phyloP scores from a whole-genome alignment of 2,888 invertebrate genomes.

The Abrostola triplasia region DNA sequence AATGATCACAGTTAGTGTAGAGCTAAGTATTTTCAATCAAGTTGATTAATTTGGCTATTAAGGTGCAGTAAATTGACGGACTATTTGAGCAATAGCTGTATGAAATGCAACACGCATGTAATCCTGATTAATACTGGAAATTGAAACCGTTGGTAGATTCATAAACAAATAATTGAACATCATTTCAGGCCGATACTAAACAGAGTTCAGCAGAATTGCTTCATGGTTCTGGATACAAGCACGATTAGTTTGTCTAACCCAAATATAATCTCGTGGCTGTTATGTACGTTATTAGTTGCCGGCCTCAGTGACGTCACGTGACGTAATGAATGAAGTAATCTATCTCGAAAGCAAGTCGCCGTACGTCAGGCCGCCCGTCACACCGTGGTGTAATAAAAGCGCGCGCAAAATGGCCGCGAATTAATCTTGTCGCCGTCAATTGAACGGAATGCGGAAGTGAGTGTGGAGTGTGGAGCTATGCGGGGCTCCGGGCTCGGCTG shows the following conservation, averaged over 20 bases:
- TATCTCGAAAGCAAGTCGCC: conserved; percentile 45
- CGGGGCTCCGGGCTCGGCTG: conserved; percentile 3
- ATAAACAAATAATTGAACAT: background rate
- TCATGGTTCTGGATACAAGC: background rate
- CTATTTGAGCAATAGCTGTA: too few species aligned
- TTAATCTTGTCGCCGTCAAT: conserved; percentile 47
- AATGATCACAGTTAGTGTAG: too few species aligned
- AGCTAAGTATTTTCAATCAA: too few species aligned
- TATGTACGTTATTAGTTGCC: conserved; percentile 41
- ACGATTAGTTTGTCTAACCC: conserved; percentile 4
- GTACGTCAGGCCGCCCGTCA: conserved; percentile 42
- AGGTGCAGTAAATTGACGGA: too few species aligned
- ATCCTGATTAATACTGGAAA: too few species aligned
- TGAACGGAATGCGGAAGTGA: conserved; percentile 35
- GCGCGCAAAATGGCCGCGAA: conserved; percentile 42
- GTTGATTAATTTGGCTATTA: too few species aligned
- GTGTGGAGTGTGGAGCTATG: conserved; percentile 22
- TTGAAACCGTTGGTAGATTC: background rate
- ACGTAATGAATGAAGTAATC: conserved; percentile 58
- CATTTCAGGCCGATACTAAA: background rate
- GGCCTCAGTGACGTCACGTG: conserved; percentile 37
- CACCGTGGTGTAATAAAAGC: conserved; percentile 51
- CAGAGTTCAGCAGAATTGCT: background rate
- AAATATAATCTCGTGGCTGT: conserved; percentile 29
- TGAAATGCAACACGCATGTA: too few species aligned